phyloP scores from a whole-genome alignment of 2,888 invertebrate genomes.

The Plemyria rubiginata region DNA sequence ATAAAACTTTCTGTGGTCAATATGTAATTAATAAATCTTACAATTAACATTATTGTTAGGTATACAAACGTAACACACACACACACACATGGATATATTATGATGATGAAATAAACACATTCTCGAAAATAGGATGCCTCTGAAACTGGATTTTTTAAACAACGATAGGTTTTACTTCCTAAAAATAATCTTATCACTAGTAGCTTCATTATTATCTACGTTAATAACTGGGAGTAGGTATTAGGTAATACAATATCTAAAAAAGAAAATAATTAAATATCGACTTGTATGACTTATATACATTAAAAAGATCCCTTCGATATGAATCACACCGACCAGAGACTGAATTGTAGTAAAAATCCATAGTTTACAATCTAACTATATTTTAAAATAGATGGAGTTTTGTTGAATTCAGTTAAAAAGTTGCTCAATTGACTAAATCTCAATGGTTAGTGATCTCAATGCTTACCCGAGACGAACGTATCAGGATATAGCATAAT shows the following conservation, averaged over 20 bases:
- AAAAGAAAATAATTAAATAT: no score
- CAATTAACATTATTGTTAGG: no score
- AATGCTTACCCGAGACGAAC: slow-evolving; percentile 13
- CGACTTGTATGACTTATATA: background rate
- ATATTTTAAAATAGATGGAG: background rate
- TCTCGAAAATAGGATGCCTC: no score
- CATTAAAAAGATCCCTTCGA: background rate
- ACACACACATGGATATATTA: background rate
- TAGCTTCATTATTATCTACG: no score
- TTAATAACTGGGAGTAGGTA: no score
- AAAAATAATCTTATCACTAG: no score
- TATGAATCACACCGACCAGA: background rate
- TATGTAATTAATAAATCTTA: no score
- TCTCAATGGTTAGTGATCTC: slow-evolving; percentile 6
- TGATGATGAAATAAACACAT: no score
- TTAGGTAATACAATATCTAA: no score
- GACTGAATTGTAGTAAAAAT: background rate
- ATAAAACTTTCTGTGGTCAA: no score
- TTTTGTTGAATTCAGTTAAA: background rate
- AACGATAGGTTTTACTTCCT: no score
- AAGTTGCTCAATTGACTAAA: background rate
- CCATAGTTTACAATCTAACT: background rate
- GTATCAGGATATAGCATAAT: slow-evolving; percentile 65
- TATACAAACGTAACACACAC: background rate
- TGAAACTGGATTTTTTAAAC: no score